phyloP scores from a whole-genome alignment of 1,140 invertebrate genomes.

The Fopius arisanus region DNA sequence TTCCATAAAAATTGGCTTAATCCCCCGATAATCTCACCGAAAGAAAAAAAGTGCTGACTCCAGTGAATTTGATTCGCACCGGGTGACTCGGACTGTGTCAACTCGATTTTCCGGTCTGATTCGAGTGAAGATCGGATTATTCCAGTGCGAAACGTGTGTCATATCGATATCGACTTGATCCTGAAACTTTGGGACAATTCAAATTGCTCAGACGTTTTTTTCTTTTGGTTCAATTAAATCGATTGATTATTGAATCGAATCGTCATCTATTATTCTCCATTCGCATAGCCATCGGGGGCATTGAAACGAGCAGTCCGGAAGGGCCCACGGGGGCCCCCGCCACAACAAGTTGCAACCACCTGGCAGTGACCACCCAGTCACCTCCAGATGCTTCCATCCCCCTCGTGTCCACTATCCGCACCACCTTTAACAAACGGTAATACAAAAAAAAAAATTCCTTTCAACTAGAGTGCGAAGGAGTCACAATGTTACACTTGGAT shows the following conservation, averaged over 20 bases:
- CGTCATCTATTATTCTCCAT: not conserved
- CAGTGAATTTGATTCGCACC: no score
- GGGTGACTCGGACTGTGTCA: no score
- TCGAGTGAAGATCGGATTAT: no score
- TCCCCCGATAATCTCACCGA: no score
- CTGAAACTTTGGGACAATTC: no score
- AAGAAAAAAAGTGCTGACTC: no score
- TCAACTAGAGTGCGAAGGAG: not conserved
- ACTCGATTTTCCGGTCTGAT: constrained; percentile 19
- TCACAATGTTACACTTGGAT: not conserved
- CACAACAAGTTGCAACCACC: constrained; percentile 60
- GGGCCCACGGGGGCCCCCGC: constrained; percentile 41
- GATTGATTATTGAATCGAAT: not conserved
- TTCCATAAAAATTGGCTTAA: no score
- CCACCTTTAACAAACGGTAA: constrained; percentile 21
- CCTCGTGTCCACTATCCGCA: constrained; percentile 31
- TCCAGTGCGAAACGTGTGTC: no score
- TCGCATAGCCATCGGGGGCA: constrained; percentile 4
- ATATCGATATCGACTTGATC: no score
- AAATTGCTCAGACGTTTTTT: no score
- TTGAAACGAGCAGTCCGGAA: constrained; percentile 15
- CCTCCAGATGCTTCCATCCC: constrained; percentile 54
- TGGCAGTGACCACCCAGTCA: constrained; percentile 51
- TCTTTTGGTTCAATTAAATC: not conserved
- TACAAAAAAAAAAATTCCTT: constrained; percentile 20